These are phyloP conservation scores for Cabera pusaria DNA, from an alignment of 2,888 invertebrate species.

Conservation along the genomic window DNA sequence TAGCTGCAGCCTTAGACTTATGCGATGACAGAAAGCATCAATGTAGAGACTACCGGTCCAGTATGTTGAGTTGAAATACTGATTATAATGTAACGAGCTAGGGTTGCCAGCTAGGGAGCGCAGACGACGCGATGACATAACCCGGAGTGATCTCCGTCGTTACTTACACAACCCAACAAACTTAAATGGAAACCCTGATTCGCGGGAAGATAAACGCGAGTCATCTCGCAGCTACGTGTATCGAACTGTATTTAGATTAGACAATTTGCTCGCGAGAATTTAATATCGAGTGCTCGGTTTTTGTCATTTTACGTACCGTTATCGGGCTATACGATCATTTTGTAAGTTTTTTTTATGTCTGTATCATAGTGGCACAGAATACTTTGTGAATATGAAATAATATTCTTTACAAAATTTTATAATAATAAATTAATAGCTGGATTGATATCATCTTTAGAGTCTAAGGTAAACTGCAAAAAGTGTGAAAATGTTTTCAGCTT, in stretches of 20 bases:
- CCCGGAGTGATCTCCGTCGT: conserved; percentile 47
- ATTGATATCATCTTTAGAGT: no score
- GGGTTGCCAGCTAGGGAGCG: conserved; percentile 32
- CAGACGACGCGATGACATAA: conserved; percentile 39
- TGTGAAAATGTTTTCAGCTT: no score
- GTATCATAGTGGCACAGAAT: no score
- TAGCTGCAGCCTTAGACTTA: no score
- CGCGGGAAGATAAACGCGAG: conserved; percentile 47
- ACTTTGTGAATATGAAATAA: no score
- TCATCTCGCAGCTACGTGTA: conserved; percentile 33
- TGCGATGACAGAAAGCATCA: no score
- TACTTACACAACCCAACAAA: conserved; percentile 54
- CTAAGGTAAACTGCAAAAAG: no score
- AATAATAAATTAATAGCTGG: no score
- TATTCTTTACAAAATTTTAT: no score
- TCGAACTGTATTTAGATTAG: conserved; percentile 38
- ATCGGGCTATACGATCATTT: conserved; percentile 20
- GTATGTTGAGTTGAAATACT: conserved; percentile 14
- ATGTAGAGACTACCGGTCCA: no score
- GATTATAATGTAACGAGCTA: conserved; percentile 13
- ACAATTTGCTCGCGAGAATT: conserved; percentile 28
- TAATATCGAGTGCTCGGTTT: conserved; percentile 16
- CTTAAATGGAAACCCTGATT: conserved; percentile 60
- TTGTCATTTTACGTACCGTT: conserved; percentile 16
- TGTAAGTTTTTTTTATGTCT: no score